Percentiles rank a stretch among this genome's conserved stretches.
These are phyloP conservation scores for Piscicola geometra DNA, from an alignment of 2,888 invertebrate genomes.

Conservation along the genomic window DNA sequence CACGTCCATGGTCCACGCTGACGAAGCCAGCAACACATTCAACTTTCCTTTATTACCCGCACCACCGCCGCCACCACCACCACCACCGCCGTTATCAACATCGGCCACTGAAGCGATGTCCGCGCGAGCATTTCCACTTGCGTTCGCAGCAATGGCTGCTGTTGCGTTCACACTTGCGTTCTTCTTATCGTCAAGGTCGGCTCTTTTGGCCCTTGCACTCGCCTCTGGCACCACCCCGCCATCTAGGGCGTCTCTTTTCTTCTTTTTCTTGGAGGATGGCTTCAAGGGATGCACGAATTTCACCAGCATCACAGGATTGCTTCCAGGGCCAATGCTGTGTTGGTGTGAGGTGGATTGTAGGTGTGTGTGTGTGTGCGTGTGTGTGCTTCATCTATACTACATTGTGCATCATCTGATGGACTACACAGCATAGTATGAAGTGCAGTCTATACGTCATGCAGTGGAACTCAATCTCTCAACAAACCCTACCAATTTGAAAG, in stretches of 20 bases:
- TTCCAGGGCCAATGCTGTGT: constrained; percentile 11
- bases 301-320: not conserved
- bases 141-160: not conserved
- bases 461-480: too few relatives aligned
- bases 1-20: constrained; percentile 56
- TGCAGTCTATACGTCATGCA: too few relatives aligned
- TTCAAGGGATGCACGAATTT: constrained; percentile 19
- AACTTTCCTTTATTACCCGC: constrained; percentile 22
- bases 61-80: not conserved
- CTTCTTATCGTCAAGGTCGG: not conserved
- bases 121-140: not conserved
- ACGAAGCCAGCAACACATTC: constrained; percentile 62
- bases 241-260: not conserved
- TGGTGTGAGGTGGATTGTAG: too few relatives aligned
- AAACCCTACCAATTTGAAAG: too few relatives aligned
- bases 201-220: too few relatives aligned
- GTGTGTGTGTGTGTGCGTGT: too few relatives aligned
- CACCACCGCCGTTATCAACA: not conserved
- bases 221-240: too few relatives aligned
- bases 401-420: too few relatives aligned
- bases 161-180: not conserved
- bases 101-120: not conserved
- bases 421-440: too few relatives aligned
- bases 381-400: too few relatives aligned
- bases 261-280: not conserved